A percentile compares a stretch with the other conserved stretches of the same genome.
phyloP scores from a whole-genome alignment of 2,113 vertebrate genomes.

The Chloebia gouldiae region DNA sequence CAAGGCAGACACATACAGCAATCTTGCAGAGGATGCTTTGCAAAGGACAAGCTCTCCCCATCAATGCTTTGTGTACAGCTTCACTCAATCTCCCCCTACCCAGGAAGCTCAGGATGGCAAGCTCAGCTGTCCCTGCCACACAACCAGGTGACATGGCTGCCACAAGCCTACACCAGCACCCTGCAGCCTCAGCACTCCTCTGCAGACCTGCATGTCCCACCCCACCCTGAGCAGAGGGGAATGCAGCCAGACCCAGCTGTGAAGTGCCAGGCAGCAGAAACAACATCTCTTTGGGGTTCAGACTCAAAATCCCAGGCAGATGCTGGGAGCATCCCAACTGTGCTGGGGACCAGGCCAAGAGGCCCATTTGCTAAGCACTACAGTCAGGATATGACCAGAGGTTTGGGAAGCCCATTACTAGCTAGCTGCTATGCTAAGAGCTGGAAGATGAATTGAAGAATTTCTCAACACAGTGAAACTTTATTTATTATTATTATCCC shows the following conservation, averaged over 20 bases:
- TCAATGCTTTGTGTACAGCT: background rate
- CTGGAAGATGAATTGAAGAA: background rate
- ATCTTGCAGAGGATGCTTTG: background rate
- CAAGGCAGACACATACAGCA: background rate
- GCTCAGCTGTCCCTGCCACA: background rate
- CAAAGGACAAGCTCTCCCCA: background rate
- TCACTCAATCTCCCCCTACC: accelerated
- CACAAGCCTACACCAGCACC: background rate
- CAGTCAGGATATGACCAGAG: background rate
- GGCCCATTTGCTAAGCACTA: background rate
- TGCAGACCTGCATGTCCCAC: background rate
- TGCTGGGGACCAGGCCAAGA: background rate
- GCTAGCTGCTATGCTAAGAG: background rate
- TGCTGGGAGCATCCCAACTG: background rate
- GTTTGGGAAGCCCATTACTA: background rate
- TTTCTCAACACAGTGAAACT: background rate
- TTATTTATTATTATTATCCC: background rate
- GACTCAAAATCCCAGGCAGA: background rate
- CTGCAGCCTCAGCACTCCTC: background rate
- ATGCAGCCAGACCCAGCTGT: background rate
- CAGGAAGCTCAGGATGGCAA: background rate
- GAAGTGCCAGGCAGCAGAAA: background rate
- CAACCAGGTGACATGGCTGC: background rate
- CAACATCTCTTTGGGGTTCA: background rate
- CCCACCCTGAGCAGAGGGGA: background rate